Evolutionary conservation across 2,797 vertebrate species (phyloP).

Genomic region (Sebastes elongatus): DNA sequence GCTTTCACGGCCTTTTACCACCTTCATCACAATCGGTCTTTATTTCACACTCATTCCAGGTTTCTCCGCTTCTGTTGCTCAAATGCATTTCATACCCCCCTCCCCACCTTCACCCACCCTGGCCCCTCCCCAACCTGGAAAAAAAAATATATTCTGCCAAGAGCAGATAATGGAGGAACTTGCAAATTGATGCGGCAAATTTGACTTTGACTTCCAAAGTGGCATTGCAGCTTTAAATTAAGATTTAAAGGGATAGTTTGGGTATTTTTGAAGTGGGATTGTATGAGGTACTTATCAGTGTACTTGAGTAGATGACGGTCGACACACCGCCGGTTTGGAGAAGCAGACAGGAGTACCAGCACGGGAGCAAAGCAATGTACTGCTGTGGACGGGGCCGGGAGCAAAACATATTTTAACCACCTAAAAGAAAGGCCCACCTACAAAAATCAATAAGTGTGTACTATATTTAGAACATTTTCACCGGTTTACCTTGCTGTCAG

Average conservation of each 20-base stretch:
- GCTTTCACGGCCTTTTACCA: slow-evolving; percentile 73
- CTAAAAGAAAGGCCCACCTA: neutral
- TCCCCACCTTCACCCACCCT: neutral
- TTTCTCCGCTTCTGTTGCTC: slow-evolving; percentile 58
- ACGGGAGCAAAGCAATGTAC: neutral
- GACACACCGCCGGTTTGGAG: too few relatives aligned
- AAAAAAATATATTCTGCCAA: slow-evolving; percentile 25
- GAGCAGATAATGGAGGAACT: slow-evolving; percentile 47
- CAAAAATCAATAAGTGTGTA: too few relatives aligned
- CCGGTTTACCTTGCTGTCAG: too few relatives aligned
- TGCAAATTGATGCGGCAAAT: slow-evolving; percentile 49
- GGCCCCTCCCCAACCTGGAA: neutral
- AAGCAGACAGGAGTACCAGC: neutral
- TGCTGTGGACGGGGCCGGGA: neutral
- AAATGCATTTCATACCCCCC: slow-evolving; percentile 23
- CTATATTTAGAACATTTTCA: neutral
- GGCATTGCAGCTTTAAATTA: slow-evolving; percentile 22
- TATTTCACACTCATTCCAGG: slow-evolving; percentile 70
- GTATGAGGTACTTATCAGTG: too few relatives aligned
- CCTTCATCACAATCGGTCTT: slow-evolving; percentile 63
- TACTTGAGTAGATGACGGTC: too few relatives aligned
- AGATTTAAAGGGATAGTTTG: neutral
- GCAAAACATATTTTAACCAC: neutral
- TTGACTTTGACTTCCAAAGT: slow-evolving; percentile 47
- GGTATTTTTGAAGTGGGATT: neutral